These are phyloP conservation scores for Sylvicapra grimmia DNA, from an alignment of 2,113 vertebrate species.

Conservation along the genomic window DNA sequence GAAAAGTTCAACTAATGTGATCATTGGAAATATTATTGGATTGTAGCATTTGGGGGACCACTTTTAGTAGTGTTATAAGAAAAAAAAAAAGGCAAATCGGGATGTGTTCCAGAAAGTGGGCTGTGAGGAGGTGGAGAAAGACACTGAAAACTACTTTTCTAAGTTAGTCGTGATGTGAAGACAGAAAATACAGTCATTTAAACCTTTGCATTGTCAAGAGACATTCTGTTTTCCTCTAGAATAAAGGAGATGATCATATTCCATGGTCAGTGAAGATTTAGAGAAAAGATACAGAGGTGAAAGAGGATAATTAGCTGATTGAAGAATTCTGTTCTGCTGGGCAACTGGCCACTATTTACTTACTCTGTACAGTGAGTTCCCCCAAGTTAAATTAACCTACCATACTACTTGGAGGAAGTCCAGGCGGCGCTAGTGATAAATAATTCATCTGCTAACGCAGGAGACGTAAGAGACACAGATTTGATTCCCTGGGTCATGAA, in stretches of 20 bases:
- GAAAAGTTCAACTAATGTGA: background rate
- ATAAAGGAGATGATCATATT: background rate
- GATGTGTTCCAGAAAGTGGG: slow-evolving; percentile 13
- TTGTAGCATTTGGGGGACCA: background rate
- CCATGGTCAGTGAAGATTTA: background rate
- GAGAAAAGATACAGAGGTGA: background rate
- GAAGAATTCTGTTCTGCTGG: too few relatives aligned
- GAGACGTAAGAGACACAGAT: background rate
- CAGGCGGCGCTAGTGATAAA: background rate
- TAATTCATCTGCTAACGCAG: background rate
- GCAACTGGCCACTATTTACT: background rate
- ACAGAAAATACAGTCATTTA: background rate
- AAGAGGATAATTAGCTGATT: background rate
- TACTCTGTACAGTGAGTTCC: background rate
- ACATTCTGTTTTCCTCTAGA: background rate
- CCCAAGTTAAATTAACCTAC: background rate
- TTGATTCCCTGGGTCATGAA: background rate
- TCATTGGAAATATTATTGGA: background rate
- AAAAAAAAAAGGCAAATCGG: background rate
- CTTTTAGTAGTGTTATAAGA: background rate
- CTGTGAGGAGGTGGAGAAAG: background rate
- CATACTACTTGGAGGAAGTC: background rate
- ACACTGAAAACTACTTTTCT: background rate
- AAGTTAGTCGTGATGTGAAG: background rate
- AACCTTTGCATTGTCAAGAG: background rate